A percentile compares a stretch with the other conserved stretches of the same genome.
phyloP scores from a whole-genome alignment of 2,113 vertebrate genomes.

The Trematocara marginatum region DNA sequence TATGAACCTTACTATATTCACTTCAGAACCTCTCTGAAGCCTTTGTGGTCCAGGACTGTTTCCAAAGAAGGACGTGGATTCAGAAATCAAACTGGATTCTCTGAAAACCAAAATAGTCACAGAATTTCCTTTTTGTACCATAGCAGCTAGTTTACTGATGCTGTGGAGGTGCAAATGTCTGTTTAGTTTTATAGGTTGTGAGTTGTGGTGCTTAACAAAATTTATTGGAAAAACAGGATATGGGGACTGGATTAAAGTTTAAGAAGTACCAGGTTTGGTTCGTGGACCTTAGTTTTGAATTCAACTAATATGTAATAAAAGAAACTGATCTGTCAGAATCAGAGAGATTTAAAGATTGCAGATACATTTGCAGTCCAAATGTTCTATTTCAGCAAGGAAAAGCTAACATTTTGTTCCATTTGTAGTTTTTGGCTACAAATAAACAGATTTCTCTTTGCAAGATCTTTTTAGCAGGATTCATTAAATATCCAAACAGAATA shows the following conservation, averaged over 20 bases:
- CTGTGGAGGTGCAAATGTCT: background rate
- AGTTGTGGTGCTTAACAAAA: background rate
- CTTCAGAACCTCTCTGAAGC: background rate
- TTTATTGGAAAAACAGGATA: background rate
- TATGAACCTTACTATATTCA: background rate
- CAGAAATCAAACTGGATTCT: background rate
- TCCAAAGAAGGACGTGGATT: background rate
- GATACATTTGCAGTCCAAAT: background rate
- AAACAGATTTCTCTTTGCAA: background rate
- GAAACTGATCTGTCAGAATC: background rate
- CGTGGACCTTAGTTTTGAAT: background rate
- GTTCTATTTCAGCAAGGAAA: background rate
- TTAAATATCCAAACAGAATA: background rate
- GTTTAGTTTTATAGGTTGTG: background rate
- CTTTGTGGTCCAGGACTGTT: background rate
- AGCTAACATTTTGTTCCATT: background rate
- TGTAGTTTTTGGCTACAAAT: background rate
- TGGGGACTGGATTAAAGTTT: background rate
- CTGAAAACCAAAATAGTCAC: background rate
- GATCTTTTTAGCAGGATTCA: background rate
- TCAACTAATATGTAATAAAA: background rate
- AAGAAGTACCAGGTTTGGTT: background rate
- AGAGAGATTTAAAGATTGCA: background rate
- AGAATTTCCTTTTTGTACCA: background rate
- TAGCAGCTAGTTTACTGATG: background rate